Evolutionary conservation across 2,888 invertebrate species (phyloP).

Genomic region (Cosmia pyralina): DNA sequence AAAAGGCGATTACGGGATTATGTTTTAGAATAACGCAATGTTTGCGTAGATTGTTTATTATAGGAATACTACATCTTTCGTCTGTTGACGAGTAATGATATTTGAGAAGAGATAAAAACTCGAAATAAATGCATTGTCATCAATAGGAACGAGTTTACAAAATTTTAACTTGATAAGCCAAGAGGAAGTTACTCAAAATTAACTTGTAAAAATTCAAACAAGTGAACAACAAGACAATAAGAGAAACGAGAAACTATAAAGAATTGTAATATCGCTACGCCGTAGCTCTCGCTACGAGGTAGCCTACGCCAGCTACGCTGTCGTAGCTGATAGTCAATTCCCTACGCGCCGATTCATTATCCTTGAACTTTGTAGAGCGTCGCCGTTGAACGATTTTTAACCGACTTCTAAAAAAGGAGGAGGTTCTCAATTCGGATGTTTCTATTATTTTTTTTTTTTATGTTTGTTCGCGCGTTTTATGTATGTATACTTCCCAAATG

Average conservation of each 20-base stretch:
- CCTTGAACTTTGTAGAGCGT: constrained; percentile 33
- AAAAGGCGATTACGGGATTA: constrained; percentile 19
- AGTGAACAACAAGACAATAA: background rate
- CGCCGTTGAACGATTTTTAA: background rate
- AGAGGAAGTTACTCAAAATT: background rate
- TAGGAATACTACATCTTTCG: too few relatives aligned
- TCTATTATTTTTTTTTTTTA: too few relatives aligned
- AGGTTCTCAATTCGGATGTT: too few relatives aligned
- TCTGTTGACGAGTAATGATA: too few relatives aligned
- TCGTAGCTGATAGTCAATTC: constrained; percentile 37
- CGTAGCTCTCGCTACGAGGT: constrained; percentile 30
- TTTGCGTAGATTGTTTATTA: background rate
- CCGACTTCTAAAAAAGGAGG: too few relatives aligned
- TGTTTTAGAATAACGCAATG: constrained; percentile 5
- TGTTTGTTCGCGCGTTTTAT: too few relatives aligned
- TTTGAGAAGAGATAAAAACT: background rate
- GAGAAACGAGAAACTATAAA: too few relatives aligned
- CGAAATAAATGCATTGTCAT: background rate
- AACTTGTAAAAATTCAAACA: background rate
- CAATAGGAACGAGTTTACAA: background rate
- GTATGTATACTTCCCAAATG: too few relatives aligned
- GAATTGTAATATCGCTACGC: constrained; percentile 13
- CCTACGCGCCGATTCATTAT: constrained; percentile 38
- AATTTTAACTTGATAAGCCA: background rate
- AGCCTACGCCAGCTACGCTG: constrained; percentile 34